phyloP scores from a whole-genome alignment of 2,888 invertebrate species.

The Ceramica pisi region DNA sequence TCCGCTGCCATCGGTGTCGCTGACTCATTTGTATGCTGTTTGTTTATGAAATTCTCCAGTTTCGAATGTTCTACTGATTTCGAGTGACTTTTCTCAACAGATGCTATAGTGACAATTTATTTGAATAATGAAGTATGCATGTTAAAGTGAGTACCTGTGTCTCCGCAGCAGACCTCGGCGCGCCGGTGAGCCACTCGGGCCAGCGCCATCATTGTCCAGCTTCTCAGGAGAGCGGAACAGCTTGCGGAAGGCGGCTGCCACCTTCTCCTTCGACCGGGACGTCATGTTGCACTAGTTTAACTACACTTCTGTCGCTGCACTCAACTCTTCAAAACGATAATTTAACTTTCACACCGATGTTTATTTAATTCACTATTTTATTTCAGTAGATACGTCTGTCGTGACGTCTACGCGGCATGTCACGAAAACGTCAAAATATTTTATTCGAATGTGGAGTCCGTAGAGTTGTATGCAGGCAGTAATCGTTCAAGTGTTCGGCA shows the following conservation, averaged over 20 bases:
- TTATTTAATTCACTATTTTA: conserved; percentile 56
- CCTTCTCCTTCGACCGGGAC: conserved; percentile 95
- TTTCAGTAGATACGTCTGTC: conserved; percentile 62
- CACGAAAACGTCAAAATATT: conserved; percentile 77
- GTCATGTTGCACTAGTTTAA: conserved; percentile 91
- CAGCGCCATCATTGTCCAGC: conserved; percentile 92
- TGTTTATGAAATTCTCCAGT: conserved; percentile 53
- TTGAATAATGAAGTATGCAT: not conserved
- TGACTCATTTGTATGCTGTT: conserved; percentile 56
- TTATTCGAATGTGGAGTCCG: conserved; percentile 69
- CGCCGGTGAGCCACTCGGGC: conserved; percentile 92
- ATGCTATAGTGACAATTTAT: conserved; percentile 1
- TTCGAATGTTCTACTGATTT: conserved; percentile 38
- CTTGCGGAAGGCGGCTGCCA: conserved; percentile 95
- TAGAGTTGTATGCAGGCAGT: conserved; percentile 54
- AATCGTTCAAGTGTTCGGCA: conserved; percentile 60
- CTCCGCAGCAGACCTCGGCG: conserved; percentile 89
- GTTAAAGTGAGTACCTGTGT: conserved; percentile 79
- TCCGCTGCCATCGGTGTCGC: conserved; percentile 45
- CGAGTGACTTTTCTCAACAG: not conserved
- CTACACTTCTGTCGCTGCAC: conserved; percentile 75
- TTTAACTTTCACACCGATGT: conserved; percentile 72
- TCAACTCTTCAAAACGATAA: conserved; percentile 69
- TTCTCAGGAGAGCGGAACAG: conserved; percentile 94
- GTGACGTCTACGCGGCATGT: conserved; percentile 76